A percentile compares a stretch with the other conserved stretches of the same genome.
phyloP scores from a whole-genome alignment of 2,888 invertebrate genomes.

The Coenonympha glycerion region DNA sequence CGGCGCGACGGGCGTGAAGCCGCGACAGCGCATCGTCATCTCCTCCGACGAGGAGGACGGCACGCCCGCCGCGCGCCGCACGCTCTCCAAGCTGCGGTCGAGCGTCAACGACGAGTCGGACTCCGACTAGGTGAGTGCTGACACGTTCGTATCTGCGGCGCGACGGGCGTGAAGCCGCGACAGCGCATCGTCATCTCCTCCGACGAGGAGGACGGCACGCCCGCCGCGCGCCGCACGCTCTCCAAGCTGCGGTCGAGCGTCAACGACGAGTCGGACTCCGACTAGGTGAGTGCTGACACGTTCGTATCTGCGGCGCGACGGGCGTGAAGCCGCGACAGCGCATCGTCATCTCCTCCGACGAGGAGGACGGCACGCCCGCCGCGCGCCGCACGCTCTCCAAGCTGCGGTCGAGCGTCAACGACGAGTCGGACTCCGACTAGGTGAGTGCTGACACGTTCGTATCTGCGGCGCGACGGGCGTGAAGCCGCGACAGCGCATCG shows the following conservation, averaged over 20 bases:
- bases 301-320: too few species aligned
- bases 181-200: conserved; percentile 73
- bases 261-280: conserved; percentile 59
- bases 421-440: conserved; percentile 50
- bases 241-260: conserved; percentile 66
- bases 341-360: conserved; percentile 72
- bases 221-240: conserved; percentile 63
- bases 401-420: conserved; percentile 63
- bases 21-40: conserved; percentile 72
- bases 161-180: conserved; percentile 68
- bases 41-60: conserved; percentile 73
- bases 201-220: conserved; percentile 74
- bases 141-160: too few species aligned
- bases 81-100: conserved; percentile 66
- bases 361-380: conserved; percentile 72
- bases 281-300: not conserved
- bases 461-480: too few species aligned
- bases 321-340: conserved; percentile 70
- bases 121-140: conserved; percentile 31
- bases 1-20: too few species aligned
- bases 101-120: conserved; percentile 63
- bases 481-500: conserved; percentile 71
- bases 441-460: too few species aligned
- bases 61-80: conserved; percentile 66
- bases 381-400: conserved; percentile 66